Conservation (phyloP, 2,113 vertebrate genomes). For the Coracopsis vasa region DNA sequence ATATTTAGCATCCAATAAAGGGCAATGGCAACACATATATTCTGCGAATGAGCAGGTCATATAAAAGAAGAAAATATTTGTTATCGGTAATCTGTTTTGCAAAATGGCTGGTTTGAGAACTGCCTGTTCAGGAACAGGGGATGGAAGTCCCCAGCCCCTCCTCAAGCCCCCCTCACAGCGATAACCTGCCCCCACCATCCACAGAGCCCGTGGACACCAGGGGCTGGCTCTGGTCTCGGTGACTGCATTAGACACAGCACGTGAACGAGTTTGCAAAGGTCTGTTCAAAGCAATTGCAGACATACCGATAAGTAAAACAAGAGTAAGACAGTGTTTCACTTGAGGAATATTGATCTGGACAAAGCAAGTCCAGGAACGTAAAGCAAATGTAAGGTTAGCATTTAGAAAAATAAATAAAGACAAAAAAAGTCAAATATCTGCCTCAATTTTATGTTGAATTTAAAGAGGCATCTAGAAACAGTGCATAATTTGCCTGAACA, state of each 20-base stretch:
- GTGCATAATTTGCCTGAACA: background rate
- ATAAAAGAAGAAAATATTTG: background rate
- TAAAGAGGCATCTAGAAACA: background rate
- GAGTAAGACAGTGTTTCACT: fast-evolving
- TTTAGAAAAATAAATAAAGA: background rate
- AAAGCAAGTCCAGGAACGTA: background rate
- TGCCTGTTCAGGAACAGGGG: background rate
- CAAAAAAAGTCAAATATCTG: background rate
- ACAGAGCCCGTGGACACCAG: background rate
- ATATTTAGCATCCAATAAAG: fast-evolving
- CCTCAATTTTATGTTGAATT: background rate
- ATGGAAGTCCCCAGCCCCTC: background rate
- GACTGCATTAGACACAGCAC: fast-evolving
- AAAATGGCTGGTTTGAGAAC: background rate
- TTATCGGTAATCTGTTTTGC: background rate
- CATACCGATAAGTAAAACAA: background rate
- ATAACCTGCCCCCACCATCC: fast-evolving
- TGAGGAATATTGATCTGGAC: background rate
- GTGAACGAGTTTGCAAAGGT: background rate
- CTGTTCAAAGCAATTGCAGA: background rate
- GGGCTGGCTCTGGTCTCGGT: background rate
- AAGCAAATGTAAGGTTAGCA: background rate
- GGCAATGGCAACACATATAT: fast-evolving
- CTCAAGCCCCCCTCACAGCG: background rate
- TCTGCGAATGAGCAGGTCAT: fast-evolving